Conservation (phyloP, 1,140 invertebrate genomes). For the Trinorchestia longiramus region DNA sequence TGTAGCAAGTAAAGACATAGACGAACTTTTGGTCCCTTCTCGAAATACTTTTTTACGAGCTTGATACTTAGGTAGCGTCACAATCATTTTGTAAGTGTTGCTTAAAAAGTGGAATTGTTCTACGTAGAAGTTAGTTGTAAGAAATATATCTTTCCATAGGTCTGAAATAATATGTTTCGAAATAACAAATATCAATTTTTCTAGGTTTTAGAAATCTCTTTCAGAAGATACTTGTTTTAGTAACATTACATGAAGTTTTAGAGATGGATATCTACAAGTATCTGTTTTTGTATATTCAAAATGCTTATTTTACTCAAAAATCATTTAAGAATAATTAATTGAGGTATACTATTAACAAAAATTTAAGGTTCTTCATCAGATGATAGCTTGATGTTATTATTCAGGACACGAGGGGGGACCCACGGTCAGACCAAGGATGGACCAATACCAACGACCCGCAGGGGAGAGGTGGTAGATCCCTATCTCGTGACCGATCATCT, state of each 20-base stretch:
- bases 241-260: not conserved
- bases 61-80: not conserved
- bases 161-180: not conserved
- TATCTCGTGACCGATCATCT: conserved; percentile 61
- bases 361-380: not conserved
- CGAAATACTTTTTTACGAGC: not conserved
- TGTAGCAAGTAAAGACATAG: conserved; percentile 1
- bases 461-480: conserved; percentile 67
- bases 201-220: not conserved
- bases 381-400: not conserved
- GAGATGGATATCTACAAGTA: not conserved
- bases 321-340: not conserved
- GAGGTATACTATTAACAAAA: not conserved
- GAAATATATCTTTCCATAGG: not conserved
- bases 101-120: not conserved
- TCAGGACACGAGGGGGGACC: conserved; percentile 66
- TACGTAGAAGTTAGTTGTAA: not conserved
- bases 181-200: not conserved
- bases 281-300: not conserved
- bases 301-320: not conserved
- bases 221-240: not conserved
- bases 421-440: conserved; percentile 62
- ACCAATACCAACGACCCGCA: conserved; percentile 58
- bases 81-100: not conserved
- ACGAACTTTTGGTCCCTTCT: not conserved